A percentile compares a stretch with the other conserved stretches of the same genome.
Evolutionary conservation across 2,888 invertebrate genomes (phyloP).

Genomic region (Holacanthella duospinosa): DNA sequence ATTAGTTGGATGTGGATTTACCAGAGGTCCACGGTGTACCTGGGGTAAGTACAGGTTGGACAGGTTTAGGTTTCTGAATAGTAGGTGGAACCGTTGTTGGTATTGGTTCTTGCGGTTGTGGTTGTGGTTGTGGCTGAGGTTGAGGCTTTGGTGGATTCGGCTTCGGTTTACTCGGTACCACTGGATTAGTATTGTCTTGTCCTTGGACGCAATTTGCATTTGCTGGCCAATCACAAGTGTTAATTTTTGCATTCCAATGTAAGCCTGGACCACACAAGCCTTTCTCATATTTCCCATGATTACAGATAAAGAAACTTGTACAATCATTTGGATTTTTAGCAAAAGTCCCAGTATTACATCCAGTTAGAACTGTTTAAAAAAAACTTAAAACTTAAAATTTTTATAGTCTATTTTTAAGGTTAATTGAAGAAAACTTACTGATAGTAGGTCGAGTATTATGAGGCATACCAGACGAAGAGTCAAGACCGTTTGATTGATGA

Average conservation of each 20-base stretch:
- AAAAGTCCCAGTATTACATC: neutral
- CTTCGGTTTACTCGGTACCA: neutral
- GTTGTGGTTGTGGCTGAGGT: neutral
- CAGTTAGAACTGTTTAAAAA: neutral
- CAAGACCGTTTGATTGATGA: too few species aligned
- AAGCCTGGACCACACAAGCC: constrained; percentile 1
- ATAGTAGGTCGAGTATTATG: too few species aligned
- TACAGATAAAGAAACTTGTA: neutral
- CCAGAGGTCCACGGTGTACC: neutral
- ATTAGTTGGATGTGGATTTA: neutral
- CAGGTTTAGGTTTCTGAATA: neutral
- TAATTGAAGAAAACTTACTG: too few species aligned
- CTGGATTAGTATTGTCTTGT: neutral
- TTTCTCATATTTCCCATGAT: neutral
- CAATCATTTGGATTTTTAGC: neutral
- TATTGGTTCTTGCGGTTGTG: neutral
- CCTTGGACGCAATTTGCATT: neutral
- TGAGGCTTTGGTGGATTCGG: neutral
- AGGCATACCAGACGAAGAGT: too few species aligned
- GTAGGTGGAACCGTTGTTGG: neutral
- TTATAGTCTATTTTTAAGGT: neutral
- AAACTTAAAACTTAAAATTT: neutral
- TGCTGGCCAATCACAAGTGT: constrained; percentile 9
- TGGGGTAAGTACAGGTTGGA: too few species aligned
- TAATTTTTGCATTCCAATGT: constrained; percentile 5